These are phyloP conservation scores for Cryptocheilus praepositus DNA, from an alignment of 2,888 invertebrate species.

Conservation along the genomic window DNA sequence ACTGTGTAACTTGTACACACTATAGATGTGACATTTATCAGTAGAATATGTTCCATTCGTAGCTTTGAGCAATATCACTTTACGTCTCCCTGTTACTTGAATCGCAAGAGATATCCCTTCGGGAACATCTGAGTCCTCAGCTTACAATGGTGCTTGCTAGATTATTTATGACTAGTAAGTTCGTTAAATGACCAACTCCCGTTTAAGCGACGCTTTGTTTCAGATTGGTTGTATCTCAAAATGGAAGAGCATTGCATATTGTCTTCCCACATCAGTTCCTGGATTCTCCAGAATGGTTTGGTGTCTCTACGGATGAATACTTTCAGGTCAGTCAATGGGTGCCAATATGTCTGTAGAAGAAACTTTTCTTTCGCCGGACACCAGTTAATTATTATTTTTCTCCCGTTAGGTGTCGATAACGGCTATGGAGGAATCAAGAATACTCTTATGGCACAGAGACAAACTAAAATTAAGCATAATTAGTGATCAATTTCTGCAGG, in stretches of 20 bases:
- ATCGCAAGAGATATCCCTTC: neutral
- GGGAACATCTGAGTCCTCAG: constrained; percentile 7
- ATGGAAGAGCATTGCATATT: constrained; percentile 88
- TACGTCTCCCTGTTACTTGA: too few species aligned
- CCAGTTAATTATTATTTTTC: constrained; percentile 39
- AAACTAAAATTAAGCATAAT: constrained; percentile 90
- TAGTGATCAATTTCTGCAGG: constrained; percentile 87
- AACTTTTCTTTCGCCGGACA: too few species aligned
- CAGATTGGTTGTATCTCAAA: constrained; percentile 90
- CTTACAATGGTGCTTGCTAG: neutral
- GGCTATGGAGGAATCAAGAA: constrained; percentile 89
- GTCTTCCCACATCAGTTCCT: constrained; percentile 92
- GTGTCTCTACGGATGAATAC: constrained; percentile 89
- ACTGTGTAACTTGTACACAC: too few species aligned
- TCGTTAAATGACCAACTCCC: too few species aligned
- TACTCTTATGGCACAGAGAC: constrained; percentile 90
- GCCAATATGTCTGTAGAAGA: neutral
- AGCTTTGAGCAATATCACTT: too few species aligned
- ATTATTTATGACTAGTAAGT: neutral
- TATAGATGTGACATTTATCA: too few species aligned
- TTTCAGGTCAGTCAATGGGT: constrained; percentile 81
- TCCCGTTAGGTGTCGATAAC: constrained; percentile 89
- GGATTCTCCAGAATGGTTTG: constrained; percentile 93
- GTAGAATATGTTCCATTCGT: too few species aligned
- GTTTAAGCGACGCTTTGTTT: constrained; percentile 54